Evolutionary conservation across 1,140 invertebrate species (phyloP), one percentile per base, ranked within the genome.

Genomic region (Panagrolaimus sp.): DNA sequence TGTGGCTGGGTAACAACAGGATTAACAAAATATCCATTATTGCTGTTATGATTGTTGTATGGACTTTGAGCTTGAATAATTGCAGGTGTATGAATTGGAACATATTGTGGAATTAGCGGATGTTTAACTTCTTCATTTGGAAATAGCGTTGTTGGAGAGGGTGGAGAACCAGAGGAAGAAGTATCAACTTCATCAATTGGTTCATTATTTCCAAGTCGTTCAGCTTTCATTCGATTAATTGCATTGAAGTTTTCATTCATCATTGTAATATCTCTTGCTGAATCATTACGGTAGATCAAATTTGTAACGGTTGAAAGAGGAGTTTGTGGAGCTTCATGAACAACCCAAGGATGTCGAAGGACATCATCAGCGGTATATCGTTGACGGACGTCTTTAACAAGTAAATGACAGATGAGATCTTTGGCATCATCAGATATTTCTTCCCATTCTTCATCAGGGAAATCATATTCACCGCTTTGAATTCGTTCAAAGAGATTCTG

Each of bases 361-460:
- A 81, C 81, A 8, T 81, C 73, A 58, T 76, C 72, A 15, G 78
- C 80, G 5, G 78, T 78, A 65, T 76, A 81, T 14, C 80, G 78
- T 58, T 74, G 52, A n/a, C 73, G 76, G 14, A 74, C 79, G 47
- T 81, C 72, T 48, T 76, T 80, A 17, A 79, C 90, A 73, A 98
- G 86, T 76, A 98, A 86, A 79, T 90, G 89, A 47, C 88, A 86
- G 80, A 98, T 96, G 66, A 98, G 88, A 84, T 96, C 91, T 86
- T 96, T 97, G 17, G 94, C 94, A 75, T 94, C 90, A 32, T 88
- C 86, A 32, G 92, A 94, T 68, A 98, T 92, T 80, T 87, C 85
- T 52, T 86, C 83, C 94, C 95, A 98, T 21, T 24, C 15, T 81
- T 97, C 94, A 66, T 88, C 87, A 0, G 93, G 94, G 84, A 96